Evolutionary conservation across 2,888 invertebrate genomes (phyloP).

Genomic region (Diplolepis rosae): DNA sequence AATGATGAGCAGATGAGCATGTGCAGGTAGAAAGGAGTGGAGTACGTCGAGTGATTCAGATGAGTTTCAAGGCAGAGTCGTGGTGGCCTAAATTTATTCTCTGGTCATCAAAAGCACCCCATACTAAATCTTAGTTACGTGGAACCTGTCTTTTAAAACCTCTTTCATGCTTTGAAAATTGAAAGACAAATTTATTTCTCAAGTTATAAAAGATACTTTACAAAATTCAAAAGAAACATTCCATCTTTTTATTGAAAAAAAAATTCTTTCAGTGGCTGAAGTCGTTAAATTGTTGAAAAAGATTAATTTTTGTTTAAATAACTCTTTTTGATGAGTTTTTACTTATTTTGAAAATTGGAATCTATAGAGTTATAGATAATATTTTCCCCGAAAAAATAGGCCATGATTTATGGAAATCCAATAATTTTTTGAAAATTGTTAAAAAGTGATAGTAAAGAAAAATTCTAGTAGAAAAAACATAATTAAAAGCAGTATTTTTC

Average conservation of each 20-base stretch:
- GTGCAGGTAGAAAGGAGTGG: background rate
- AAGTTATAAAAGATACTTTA: background rate
- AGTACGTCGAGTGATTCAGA: background rate
- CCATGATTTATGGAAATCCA: too few relatives aligned
- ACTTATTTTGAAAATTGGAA: too few relatives aligned
- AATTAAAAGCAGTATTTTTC: too few relatives aligned
- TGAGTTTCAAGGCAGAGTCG: constrained; percentile 13
- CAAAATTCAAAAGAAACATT: background rate
- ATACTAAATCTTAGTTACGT: constrained; percentile 19
- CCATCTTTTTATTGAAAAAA: background rate
- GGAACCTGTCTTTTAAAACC: background rate
- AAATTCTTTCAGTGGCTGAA: too few relatives aligned
- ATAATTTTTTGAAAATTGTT: too few relatives aligned
- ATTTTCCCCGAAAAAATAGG: too few relatives aligned
- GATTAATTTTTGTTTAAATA: too few relatives aligned
- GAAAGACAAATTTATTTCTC: background rate
- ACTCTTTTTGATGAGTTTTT: too few relatives aligned
- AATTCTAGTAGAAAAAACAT: too few relatives aligned
- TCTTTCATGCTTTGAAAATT: constrained; percentile 4
- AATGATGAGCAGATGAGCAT: background rate
- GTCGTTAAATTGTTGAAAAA: too few relatives aligned
- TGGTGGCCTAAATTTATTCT: constrained; percentile 1
- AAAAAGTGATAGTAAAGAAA: too few relatives aligned
- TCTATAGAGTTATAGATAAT: too few relatives aligned
- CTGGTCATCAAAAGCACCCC: constrained; percentile 13